These are phyloP conservation scores for Borostomias antarcticus DNA, from an alignment of 2,797 vertebrate species.

Conservation along the genomic window DNA sequence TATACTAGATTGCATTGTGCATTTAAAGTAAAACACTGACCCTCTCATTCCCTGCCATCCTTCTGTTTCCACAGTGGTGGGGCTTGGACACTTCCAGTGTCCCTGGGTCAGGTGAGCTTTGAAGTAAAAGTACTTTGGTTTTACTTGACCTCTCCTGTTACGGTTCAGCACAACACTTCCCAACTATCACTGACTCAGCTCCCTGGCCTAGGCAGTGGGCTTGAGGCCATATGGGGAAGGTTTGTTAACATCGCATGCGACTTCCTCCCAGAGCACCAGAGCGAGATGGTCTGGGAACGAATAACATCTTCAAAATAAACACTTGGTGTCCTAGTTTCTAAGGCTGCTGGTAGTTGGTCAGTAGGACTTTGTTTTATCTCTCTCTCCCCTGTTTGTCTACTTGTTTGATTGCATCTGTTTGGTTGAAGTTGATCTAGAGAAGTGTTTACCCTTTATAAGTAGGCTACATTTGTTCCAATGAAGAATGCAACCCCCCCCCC, in stretches of 20 bases:
- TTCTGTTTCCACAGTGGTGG: background rate
- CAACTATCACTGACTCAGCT: conserved; percentile 30
- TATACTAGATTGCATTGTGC: background rate
- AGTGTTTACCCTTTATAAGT: background rate
- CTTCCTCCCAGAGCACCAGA: conserved; percentile 41
- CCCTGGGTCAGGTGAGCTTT: background rate
- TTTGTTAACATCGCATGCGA: conserved; percentile 26
- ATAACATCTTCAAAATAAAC: conserved; percentile 64
- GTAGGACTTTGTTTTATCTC: background rate
- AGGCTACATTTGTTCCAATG: background rate
- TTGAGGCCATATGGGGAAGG: conserved; percentile 31
- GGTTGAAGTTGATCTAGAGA: background rate
- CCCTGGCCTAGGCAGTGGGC: conserved; percentile 2
- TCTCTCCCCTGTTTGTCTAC: background rate
- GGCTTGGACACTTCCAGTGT: background rate
- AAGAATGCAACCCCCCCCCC: background rate
- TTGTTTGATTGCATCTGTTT: background rate
- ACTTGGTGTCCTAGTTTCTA: conserved; percentile 39
- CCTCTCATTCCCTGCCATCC: background rate
- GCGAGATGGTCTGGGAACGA: conserved; percentile 50
- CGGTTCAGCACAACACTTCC: conserved; percentile 17
- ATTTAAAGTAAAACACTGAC: too few relatives aligned
- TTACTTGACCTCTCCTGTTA: conserved; percentile 3
- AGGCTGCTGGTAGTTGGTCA: conserved; percentile 10
- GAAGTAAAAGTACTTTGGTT: conserved; percentile 5